These are phyloP conservation scores for Tillus elongatus DNA, from an alignment of 2,888 invertebrate genomes.

Conservation along the genomic window DNA sequence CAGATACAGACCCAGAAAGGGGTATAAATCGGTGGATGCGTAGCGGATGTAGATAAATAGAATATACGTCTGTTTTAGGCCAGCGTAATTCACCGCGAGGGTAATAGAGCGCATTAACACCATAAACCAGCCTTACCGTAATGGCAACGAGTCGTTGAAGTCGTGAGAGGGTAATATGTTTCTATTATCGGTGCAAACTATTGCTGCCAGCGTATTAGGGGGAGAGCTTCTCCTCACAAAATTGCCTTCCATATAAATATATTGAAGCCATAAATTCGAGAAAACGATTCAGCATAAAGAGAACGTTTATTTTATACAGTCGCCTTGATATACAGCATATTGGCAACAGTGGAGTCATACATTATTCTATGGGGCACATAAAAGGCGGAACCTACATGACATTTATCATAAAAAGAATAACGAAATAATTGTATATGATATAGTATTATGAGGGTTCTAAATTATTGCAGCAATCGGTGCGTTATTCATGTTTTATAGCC, in stretches of 20 bases:
- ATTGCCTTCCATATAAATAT: slow-evolving; percentile 45
- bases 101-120: slow-evolving; percentile 44
- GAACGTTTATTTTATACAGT: slow-evolving; percentile 41
- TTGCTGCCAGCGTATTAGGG: slow-evolving; percentile 33
- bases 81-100: slow-evolving; percentile 36
- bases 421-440: slow-evolving; percentile 25
- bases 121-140: slow-evolving; percentile 44
- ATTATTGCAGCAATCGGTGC: slow-evolving; percentile 19
- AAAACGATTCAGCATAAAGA: slow-evolving; percentile 42
- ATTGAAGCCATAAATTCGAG: slow-evolving; percentile 43
- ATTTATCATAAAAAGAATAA: slow-evolving; percentile 27
- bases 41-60: slow-evolving; percentile 27
- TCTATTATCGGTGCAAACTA: slow-evolving; percentile 43
- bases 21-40: too few species aligned
- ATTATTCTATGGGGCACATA: slow-evolving; percentile 5
- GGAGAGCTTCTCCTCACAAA: slow-evolving; percentile 35
- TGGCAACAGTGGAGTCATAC: slow-evolving; percentile 20
- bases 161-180: slow-evolving; percentile 44
- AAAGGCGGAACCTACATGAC: slow-evolving; percentile 23
- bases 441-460: slow-evolving; percentile 22
- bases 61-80: slow-evolving; percentile 32
- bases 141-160: slow-evolving; percentile 42
- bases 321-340: slow-evolving; percentile 34
- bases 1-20: too few species aligned
- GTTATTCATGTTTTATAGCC: slow-evolving; percentile 18